These are phyloP conservation scores for Anguilla rostrata DNA, from an alignment of 2,113 vertebrate genomes.

Conservation along the genomic window DNA sequence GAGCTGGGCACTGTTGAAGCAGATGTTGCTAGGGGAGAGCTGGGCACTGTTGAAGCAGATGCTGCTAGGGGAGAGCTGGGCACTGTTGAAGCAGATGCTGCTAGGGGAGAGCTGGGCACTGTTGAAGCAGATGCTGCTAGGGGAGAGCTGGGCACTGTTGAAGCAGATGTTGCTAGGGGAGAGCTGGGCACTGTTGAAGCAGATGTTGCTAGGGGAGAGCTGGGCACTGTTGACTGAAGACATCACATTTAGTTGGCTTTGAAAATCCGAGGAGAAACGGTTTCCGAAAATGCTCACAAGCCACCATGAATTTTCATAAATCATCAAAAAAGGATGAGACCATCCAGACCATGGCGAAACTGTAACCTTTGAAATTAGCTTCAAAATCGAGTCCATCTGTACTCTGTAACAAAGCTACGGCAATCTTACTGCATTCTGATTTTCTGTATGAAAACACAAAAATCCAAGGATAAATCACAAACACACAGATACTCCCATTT, in stretches of 20 bases:
- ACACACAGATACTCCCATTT: background rate
- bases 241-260: background rate
- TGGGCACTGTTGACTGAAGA: background rate
- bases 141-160: background rate
- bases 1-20: background rate
- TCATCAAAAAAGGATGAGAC: background rate
- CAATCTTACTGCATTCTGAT: conserved; percentile 11
- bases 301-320: background rate
- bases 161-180: no score
- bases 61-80: no score
- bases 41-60: background rate
- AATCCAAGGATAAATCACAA: conserved; percentile 18
- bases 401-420: background rate
- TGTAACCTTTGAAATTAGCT: background rate
- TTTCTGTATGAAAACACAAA: conserved; percentile 4
- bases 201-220: no score
- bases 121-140: no score
- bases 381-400: background rate
- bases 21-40: no score
- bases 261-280: background rate
- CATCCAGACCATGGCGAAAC: background rate
- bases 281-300: background rate
- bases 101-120: background rate
- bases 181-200: background rate
- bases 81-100: background rate